phyloP scores from a whole-genome alignment of 2,797 vertebrate genomes.

The Parauchenoglanis ngamensis region DNA sequence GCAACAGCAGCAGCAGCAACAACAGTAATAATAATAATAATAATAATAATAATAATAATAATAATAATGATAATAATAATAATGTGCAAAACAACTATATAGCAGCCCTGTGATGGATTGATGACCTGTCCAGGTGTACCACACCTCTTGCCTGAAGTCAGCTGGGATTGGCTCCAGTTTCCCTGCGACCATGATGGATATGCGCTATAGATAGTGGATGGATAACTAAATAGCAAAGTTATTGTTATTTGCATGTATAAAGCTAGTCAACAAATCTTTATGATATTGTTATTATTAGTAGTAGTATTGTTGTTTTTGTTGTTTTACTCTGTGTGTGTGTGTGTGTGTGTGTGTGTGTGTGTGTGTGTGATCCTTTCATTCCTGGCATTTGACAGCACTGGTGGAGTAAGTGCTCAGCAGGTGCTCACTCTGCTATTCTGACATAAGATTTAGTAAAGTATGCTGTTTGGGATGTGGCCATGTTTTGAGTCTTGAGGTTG shows the following conservation, averaged over 20 bases:
- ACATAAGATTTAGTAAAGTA: conserved; percentile 3
- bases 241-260: background rate
- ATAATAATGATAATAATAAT: background rate
- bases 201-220: too few species aligned
- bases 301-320: background rate
- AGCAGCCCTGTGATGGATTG: too few species aligned
- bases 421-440: background rate
- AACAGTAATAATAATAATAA: too few species aligned
- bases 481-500: background rate
- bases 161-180: too few species aligned
- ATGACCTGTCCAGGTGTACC: too few species aligned
- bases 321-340: background rate
- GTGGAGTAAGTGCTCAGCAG: background rate
- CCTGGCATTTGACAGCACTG: background rate
- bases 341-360: background rate
- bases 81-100: too few species aligned
- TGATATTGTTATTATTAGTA: background rate
- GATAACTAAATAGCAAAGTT: background rate
- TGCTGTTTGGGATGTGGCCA: background rate
- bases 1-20: background rate
- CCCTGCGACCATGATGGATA: too few species aligned
- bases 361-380: background rate
- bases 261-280: background rate
- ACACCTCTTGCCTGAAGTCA: too few species aligned
- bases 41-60: background rate